Base-by-base conservation (phyloP, 1,140 invertebrate genomes). In the Drosophila simulans region DNA sequence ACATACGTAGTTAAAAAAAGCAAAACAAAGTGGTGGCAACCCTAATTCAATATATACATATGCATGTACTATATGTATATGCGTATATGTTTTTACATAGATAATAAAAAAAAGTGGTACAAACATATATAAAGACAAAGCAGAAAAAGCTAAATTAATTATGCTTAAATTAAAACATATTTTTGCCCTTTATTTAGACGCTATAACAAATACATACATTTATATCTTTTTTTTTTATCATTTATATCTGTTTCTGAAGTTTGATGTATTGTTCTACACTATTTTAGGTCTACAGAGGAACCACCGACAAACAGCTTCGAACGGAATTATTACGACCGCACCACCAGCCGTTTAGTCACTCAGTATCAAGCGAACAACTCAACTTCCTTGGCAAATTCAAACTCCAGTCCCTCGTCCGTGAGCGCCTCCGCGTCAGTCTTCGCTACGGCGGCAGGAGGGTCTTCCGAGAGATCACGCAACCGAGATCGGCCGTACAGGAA, bases 251-350 rank as follows among this genome's bases (percentile, higher is more conserved):
- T 25, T 8, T 10, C 40, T 17, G 4, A 27, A 4, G n/a, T 15
- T 10, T 27, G 0, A 5, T 34, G 4, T 5, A 55, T 64, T 78
- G n/a, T 39, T 52, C 34, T 27, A 37, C 4, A 10, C 2, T 22
- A 55, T 70, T 57, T 46, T 51, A 93, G 93, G 85, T 93, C 93
- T 86, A 92, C 92, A 70, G 93, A 94, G 75, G 93, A 94, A 84
- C 84, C 91, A 90, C 82, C 91, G 74, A 83, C 84, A 80, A 92
- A 90, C 68, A 91, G 77, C 75, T 90, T 86, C 80, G 88, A 91
- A 86, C 82, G 91, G 81, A 91, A 92, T 70, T 93, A 93, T 77
- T 94, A 93, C 91, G 93, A 94, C 62, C 92, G 93, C 70, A 35
- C 64, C 60, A 71, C 35, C 65, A 92, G 72, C 70, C 80, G 85